Conservation (phyloP, 2,797 vertebrate genomes). For the Telmatherina bonti region DNA sequence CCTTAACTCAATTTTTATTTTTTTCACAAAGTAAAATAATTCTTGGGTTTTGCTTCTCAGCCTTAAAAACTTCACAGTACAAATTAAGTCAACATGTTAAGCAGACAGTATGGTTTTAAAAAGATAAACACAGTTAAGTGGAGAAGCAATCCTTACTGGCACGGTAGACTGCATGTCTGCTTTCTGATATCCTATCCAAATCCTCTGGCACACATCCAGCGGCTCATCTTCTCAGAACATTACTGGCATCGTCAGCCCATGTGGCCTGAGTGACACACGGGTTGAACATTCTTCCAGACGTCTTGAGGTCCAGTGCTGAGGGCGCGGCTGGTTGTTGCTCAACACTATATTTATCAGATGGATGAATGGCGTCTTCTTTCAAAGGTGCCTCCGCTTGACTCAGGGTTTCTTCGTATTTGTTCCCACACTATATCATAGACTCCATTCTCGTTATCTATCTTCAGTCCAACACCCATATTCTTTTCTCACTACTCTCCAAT, state of each 20-base stretch:
- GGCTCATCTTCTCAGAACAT: conserved; percentile 59
- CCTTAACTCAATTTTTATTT: background rate
- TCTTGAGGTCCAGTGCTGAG: conserved; percentile 64
- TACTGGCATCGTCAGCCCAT: conserved; percentile 62
- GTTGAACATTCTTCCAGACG: conserved; percentile 74
- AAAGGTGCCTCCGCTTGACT: conserved; percentile 43
- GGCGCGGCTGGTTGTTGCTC: conserved; percentile 59
- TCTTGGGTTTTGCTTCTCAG: background rate
- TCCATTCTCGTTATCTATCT: conserved; percentile 62
- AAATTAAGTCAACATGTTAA: background rate
- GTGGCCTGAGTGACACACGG: conserved; percentile 58
- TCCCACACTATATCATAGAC: conserved; percentile 38
- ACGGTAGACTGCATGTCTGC: conserved; percentile 56
- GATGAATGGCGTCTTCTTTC: conserved; percentile 53
- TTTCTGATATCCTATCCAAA: conserved; percentile 60
- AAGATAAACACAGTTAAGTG: conserved; percentile 20
- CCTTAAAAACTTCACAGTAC: conserved; percentile 2
- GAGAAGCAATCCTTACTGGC: conserved; percentile 31
- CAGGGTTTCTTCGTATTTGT: conserved; percentile 42
- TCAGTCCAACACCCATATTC: conserved; percentile 45
- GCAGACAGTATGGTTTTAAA: conserved; percentile 16
- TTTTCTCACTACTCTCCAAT: conserved; percentile 13
- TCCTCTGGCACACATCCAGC: conserved; percentile 57
- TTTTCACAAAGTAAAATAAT: background rate
- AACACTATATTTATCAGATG: conserved; percentile 77